Conservation (phyloP, 2,113 vertebrate species). For the Formicarius rufipectus region DNA sequence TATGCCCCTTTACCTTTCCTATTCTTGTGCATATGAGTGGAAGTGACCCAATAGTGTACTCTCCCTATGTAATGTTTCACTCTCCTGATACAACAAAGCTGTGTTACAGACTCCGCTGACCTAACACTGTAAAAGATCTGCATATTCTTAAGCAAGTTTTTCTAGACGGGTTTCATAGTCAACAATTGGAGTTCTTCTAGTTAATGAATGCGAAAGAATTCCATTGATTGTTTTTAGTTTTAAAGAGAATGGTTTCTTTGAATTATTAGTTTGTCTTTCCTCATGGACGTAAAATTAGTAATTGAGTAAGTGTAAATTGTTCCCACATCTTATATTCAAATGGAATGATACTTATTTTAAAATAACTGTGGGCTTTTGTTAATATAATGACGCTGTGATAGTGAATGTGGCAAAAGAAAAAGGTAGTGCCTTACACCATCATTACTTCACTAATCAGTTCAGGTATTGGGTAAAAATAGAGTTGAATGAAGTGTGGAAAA, state of each 20-base stretch:
- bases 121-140: background rate
- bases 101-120: background rate
- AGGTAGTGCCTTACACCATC: background rate
- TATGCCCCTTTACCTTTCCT: background rate
- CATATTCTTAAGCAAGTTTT: background rate
- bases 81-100: too few relatives aligned
- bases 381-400: background rate
- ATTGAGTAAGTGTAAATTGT: background rate
- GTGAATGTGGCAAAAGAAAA: background rate
- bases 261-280: background rate
- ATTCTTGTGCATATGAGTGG: background rate
- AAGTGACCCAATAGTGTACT: accelerated
- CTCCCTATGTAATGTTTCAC: background rate
- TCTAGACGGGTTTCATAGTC: background rate
- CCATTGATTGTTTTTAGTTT: background rate
- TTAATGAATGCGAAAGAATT: background rate
- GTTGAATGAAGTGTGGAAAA: background rate
- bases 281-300: background rate
- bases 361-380: background rate
- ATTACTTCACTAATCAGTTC: background rate
- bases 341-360: background rate
- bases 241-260: background rate
- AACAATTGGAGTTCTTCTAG: background rate
- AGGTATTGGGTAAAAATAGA: background rate
- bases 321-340: background rate